These are phyloP conservation scores for Borostomias antarcticus DNA, from an alignment of 2,797 vertebrate genomes.

Conservation along the genomic window DNA sequence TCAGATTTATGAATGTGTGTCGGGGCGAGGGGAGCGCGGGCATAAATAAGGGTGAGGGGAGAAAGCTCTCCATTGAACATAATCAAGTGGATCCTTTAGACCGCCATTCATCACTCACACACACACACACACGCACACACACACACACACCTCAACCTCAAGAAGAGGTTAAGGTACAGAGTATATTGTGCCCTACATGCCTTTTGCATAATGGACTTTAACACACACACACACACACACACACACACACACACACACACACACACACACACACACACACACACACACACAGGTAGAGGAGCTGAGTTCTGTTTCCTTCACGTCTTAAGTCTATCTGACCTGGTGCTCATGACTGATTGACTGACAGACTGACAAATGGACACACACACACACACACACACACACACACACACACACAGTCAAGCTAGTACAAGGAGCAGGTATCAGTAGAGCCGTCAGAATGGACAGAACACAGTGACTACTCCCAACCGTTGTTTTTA, in stretches of 20 bases:
- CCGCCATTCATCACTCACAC: slow-evolving; percentile 49
- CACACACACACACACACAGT: slow-evolving; percentile 3
- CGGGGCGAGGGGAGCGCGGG: slow-evolving; percentile 56
- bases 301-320: no score
- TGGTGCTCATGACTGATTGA: background rate
- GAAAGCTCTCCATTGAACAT: slow-evolving; percentile 73
- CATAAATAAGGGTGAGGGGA: slow-evolving; percentile 71
- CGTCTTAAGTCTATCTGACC: no score
- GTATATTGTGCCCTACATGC: background rate
- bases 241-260: slow-evolving; percentile 16
- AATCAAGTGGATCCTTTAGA: slow-evolving; percentile 71
- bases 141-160: slow-evolving; percentile 38
- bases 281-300: background rate
- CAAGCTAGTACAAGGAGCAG: background rate
- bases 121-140: slow-evolving; percentile 36
- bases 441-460: no score
- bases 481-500: no score
- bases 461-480: no score
- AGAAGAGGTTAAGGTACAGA: slow-evolving; percentile 48
- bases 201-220: background rate
- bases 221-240: slow-evolving; percentile 1
- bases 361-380: background rate
- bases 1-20: slow-evolving; percentile 64
- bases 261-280: slow-evolving; percentile 8
- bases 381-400: background rate